A percentile compares a stretch with the other conserved stretches of the same genome.
Evolutionary conservation across 2,113 vertebrate species (phyloP).

Genomic region (Cricetomys ansorgei): DNA sequence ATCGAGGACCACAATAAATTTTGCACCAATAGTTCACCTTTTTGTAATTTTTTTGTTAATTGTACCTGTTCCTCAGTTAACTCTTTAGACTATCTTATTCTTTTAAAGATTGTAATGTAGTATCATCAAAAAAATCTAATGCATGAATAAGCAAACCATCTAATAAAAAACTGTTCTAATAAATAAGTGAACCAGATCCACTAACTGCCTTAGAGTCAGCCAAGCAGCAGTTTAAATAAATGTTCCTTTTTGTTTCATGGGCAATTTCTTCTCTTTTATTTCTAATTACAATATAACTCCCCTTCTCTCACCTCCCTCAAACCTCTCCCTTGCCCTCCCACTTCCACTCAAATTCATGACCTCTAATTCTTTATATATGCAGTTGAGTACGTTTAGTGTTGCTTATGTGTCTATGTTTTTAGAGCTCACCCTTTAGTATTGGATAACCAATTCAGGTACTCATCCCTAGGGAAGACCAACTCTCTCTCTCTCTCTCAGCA

Average conservation of each 20-base stretch:
- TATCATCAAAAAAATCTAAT: not conserved
- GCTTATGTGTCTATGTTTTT: not conserved
- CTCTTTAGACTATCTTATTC: not conserved
- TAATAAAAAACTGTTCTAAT: not conserved
- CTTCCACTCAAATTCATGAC: not conserved
- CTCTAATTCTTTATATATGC: not conserved
- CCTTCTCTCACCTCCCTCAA: not conserved
- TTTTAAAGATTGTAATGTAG: not conserved
- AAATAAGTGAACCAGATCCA: not conserved
- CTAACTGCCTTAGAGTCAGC: constrained; percentile 22
- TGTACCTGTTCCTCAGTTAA: not conserved
- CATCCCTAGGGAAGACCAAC: not conserved
- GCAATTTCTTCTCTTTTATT: not conserved
- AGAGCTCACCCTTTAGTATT: not conserved
- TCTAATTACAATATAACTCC: not conserved
- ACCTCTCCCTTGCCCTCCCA: not conserved
- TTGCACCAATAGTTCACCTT: not conserved
- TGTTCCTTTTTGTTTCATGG: not conserved
- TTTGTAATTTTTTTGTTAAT: not conserved
- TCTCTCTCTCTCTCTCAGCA: not conserved
- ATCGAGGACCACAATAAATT: not conserved
- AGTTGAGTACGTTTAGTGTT: not conserved
- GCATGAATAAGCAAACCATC: not conserved
- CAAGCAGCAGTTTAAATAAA: constrained; percentile 28
- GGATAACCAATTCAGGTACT: not conserved